A percentile compares a stretch with the other conserved stretches of the same genome.
These are phyloP conservation scores for Nanorana parkeri DNA, from an alignment of 2,113 vertebrate species.

Conservation along the genomic window DNA sequence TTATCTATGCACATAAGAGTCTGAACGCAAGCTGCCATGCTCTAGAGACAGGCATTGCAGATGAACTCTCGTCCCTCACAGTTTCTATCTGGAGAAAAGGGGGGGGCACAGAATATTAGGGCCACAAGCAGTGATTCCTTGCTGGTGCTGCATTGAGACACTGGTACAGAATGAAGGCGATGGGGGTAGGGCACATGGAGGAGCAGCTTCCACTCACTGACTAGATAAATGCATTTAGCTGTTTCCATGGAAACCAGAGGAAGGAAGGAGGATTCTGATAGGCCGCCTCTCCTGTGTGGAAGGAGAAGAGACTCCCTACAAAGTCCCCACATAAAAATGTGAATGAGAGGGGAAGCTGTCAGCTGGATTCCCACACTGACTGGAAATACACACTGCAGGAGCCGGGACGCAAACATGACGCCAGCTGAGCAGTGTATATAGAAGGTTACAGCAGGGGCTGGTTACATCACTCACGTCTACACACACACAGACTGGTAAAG, in stretches of 20 bases:
- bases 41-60: neutral
- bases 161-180: neutral
- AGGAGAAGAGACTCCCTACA: slow-evolving; percentile 4
- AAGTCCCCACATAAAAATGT: slow-evolving; percentile 5
- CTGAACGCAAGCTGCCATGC: no score
- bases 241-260: slow-evolving; percentile 48
- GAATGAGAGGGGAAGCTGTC: slow-evolving; percentile 18
- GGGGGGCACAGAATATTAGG: neutral
- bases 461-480: no score
- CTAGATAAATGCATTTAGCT: slow-evolving; percentile 50
- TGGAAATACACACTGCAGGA: no score
- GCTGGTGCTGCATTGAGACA: neutral
- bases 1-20: no score
- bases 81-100: neutral
- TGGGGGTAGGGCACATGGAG: slow-evolving; percentile 1
- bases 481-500: no score
- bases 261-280: slow-evolving; percentile 27
- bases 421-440: no score
- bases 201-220: slow-evolving; percentile 20
- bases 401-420: no score
- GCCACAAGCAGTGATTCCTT: no score
- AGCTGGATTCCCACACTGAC: slow-evolving; percentile 5
- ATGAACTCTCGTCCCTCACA: neutral
- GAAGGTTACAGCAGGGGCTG: no score
- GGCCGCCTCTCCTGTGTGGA: slow-evolving; percentile 36